Conservation (phyloP, 2,888 invertebrate genomes). For the Maniola hyperantus region DNA sequence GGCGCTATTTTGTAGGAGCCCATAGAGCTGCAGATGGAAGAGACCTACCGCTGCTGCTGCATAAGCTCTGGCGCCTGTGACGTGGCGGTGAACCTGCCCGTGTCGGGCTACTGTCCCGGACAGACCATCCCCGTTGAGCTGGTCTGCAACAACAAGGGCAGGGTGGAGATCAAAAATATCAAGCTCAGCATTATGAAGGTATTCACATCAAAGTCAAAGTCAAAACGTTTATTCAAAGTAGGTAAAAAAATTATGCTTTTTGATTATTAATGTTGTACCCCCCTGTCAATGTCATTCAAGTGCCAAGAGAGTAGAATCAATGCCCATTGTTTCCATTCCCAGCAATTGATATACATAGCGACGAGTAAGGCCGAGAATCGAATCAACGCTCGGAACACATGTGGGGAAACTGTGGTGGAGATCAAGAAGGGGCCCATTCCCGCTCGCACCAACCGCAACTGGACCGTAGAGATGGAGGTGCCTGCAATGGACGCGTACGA, state of each 20-base stretch:
- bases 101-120: conserved; percentile 87
- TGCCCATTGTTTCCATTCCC: conserved; percentile 12
- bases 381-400: conserved; percentile 44
- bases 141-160: conserved; percentile 87
- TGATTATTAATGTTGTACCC: too few relatives aligned
- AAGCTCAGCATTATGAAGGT: conserved; percentile 83
- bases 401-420: conserved; percentile 49
- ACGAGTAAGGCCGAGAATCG: conserved; percentile 47
- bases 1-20: conserved; percentile 77
- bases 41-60: conserved; percentile 84
- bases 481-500: conserved; percentile 88
- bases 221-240: too few relatives aligned
- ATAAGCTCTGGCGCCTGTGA: conserved; percentile 56
- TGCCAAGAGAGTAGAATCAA: too few relatives aligned
- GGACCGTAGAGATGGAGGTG: conserved; percentile 84
- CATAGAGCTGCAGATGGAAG: conserved; percentile 83
- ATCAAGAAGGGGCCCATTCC: conserved; percentile 81
- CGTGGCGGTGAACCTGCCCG: conserved; percentile 77
- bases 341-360: conserved; percentile 57
- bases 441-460: conserved; percentile 82
- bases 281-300: too few relatives aligned
- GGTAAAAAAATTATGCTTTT: too few relatives aligned
- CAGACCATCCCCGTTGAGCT: conserved; percentile 87
- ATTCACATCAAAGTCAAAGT: too few relatives aligned
- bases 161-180: conserved; percentile 83